Conservation (phyloP, 2,888 invertebrate genomes). For the Gryllus longicercus region DNA sequence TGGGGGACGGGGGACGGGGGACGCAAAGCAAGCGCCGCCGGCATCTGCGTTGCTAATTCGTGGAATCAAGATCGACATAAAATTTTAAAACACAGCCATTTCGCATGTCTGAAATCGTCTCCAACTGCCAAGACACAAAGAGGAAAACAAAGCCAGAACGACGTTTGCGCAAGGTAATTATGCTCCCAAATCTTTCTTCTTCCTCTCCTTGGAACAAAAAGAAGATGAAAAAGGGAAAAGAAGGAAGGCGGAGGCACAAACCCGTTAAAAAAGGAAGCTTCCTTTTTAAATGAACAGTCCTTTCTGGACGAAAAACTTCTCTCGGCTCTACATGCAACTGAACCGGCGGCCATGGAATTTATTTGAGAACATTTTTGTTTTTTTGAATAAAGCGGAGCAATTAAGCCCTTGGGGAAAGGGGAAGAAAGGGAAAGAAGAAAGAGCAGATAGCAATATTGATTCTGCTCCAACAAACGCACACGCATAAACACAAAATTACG, state of each 20-base stretch:
- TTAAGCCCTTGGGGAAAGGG: not conserved
- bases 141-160: not conserved
- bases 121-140: not conserved
- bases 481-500: too few species aligned
- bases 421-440: too few species aligned
- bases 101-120: slow-evolving; percentile 8
- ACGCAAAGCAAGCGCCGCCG: not conserved
- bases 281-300: slow-evolving; percentile 11
- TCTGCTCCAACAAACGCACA: too few species aligned
- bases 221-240: not conserved
- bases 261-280: not conserved
- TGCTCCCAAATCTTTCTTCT: not conserved
- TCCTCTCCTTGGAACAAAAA: not conserved
- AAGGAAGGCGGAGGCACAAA: not conserved
- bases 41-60: not conserved
- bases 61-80: not conserved
- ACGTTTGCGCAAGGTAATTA: not conserved
- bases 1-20: too few species aligned
- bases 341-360: not conserved
- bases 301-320: not conserved
- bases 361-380: slow-evolving; percentile 17
- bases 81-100: not conserved
- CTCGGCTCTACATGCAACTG: not conserved
- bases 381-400: not conserved
- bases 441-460: too few species aligned